These are phyloP conservation scores for Pogonocherus hispidulus DNA, from an alignment of 2,888 invertebrate species.

Conservation along the genomic window DNA sequence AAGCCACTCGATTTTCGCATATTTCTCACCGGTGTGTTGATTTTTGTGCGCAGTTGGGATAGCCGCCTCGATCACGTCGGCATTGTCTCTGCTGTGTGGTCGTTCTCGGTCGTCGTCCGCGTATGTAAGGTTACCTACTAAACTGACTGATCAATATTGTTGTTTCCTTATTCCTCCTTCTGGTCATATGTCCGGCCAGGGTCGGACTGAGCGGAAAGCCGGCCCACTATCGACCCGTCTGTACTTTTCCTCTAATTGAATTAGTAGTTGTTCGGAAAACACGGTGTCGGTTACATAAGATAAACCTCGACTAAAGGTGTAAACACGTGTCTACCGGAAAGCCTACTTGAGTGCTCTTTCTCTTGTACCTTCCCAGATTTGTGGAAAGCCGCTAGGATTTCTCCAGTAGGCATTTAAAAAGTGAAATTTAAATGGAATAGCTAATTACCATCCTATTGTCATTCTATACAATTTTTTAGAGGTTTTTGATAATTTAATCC, in stretches of 20 bases:
- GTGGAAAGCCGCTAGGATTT: too few species aligned
- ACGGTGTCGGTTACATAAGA: background rate
- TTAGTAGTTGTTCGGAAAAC: too few species aligned
- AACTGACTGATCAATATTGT: conserved; percentile 46
- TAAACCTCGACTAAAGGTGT: too few species aligned
- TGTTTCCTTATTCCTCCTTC: conserved; percentile 45
- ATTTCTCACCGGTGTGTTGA: conserved; percentile 30
- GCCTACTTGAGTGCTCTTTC: too few species aligned
- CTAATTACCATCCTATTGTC: too few species aligned
- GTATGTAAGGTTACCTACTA: conserved; percentile 41
- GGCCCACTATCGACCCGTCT: background rate
- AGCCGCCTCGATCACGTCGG: conserved; percentile 39
- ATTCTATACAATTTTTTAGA: too few species aligned
- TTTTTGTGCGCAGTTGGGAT: conserved; percentile 20
- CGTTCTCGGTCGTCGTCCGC: background rate
- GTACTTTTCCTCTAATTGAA: background rate
- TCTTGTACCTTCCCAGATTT: too few species aligned
- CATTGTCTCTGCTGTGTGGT: conserved; percentile 35
- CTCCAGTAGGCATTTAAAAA: too few species aligned
- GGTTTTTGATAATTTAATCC: too few species aligned
- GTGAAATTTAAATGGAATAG: too few species aligned
- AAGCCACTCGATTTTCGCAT: conserved; percentile 47
- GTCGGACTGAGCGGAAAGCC: conserved; percentile 25
- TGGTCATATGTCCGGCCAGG: conserved; percentile 39
- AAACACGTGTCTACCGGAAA: too few species aligned